Percentiles rank a stretch among this genome's conserved stretches.
These are phyloP conservation scores for Oreochromis grahami DNA, from an alignment of 2,797 vertebrate genomes.

Conservation along the genomic window DNA sequence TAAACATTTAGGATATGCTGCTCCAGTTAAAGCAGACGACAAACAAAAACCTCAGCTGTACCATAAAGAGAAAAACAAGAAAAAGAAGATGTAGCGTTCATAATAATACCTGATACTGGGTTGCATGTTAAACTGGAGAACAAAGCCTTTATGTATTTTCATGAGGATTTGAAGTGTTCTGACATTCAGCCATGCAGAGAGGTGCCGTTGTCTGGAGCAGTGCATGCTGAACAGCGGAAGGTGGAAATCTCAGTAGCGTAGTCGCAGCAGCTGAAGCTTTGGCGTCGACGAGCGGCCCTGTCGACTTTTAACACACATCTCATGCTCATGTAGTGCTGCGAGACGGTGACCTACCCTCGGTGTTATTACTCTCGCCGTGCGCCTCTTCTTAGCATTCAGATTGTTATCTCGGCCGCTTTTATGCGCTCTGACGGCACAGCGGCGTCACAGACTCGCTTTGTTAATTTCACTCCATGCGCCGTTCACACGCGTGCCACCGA, in stretches of 20 bases:
- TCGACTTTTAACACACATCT: conserved; percentile 1
- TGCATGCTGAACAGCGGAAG: conserved; percentile 19
- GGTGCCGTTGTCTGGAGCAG: conserved; percentile 10
- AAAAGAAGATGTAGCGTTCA: not conserved
- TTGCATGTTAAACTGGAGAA: not conserved
- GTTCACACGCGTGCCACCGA: not conserved
- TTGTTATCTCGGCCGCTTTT: not conserved
- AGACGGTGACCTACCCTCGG: not conserved
- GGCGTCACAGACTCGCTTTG: not conserved
- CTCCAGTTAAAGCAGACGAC: not conserved
- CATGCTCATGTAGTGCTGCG: conserved; percentile 9
- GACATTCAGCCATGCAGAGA: conserved; percentile 23
- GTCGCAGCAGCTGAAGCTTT: conserved; percentile 6
- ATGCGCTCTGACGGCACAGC: not conserved
- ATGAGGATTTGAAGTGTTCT: conserved; percentile 32
- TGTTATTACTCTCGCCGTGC: not conserved
- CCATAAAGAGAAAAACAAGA: not conserved
- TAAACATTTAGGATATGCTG: not conserved
- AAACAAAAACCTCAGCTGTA: not conserved
- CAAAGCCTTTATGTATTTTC: not conserved
- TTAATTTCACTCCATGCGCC: not conserved
- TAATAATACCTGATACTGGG: not conserved
- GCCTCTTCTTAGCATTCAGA: not conserved
- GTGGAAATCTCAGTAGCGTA: conserved; percentile 16
- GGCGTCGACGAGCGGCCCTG: conserved; percentile 17